phyloP scores from a whole-genome alignment of 1,140 invertebrate genomes.

The Musca domestica region DNA sequence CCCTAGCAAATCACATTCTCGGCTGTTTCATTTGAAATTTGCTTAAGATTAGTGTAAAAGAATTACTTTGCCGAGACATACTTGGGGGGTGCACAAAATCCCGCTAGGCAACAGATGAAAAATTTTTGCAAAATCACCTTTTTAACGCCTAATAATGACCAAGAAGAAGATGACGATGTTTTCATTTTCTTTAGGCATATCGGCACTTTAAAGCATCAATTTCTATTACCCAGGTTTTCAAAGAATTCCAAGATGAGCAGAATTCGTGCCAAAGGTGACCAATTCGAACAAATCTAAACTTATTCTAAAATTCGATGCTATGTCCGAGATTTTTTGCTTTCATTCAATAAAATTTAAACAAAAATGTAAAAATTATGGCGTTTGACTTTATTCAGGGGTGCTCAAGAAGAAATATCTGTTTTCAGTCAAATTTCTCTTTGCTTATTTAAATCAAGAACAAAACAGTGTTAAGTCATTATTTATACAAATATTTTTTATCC shows the following conservation, averaged over 20 bases:
- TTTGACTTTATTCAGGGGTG: too few relatives aligned
- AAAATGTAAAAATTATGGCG: too few relatives aligned
- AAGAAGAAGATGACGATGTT: too few relatives aligned
- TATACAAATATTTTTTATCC: too few relatives aligned
- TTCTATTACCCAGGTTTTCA: neutral
- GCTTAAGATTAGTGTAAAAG: neutral
- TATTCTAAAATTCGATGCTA: too few relatives aligned
- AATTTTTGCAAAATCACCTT: neutral
- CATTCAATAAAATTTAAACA: neutral
- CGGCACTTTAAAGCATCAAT: neutral
- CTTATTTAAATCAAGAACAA: too few relatives aligned
- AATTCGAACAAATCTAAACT: too few relatives aligned
- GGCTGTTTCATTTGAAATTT: too few relatives aligned
- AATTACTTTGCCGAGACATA: neutral
- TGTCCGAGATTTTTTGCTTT: neutral
- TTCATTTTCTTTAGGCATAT: neutral
- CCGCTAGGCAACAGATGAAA: neutral
- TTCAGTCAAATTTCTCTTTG: too few relatives aligned
- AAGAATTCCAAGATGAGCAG: neutral
- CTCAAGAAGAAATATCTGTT: too few relatives aligned
- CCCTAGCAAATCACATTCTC: neutral
- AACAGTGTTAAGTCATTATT: too few relatives aligned
- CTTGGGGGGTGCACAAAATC: neutral
- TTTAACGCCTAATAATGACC: neutral
- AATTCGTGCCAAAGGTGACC: neutral